Evolutionary conservation across 2,113 vertebrate genomes (phyloP), one percentile per base, ranked within the genome.

Genomic region (Choloepus hoffmanni): DNA sequence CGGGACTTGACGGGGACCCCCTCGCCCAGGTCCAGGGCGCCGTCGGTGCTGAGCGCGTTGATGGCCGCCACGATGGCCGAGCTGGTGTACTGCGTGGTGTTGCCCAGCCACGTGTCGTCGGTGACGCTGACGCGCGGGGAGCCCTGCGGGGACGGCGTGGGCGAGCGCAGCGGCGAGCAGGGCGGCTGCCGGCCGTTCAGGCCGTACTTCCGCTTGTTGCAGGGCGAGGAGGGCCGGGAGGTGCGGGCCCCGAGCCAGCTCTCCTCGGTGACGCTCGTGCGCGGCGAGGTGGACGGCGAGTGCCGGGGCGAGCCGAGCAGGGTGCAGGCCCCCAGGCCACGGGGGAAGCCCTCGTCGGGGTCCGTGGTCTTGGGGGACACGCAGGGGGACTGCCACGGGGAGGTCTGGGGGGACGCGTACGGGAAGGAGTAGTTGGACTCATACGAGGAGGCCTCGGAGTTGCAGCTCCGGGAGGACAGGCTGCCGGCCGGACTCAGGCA

Each of bases 401-500:
- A 99, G 19, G 99, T 99, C 98, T 99, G 99, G 0, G 99, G 99
- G 30, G 99, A 99, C 67, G 99, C 99, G 1, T 99, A 99, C 0
- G 99, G 99, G 97, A 99, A 99, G 0, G 99, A 99, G 97, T 99
- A 99, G 97, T 99, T 99, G 21, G 99, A 99, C 98, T 99, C 99
- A 0, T 99, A 99, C 83, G 99, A 99, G 19, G 99, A 99, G 0
- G 99, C 99, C 97, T 99, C 99, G 0, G 99, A 99, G 98, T 99
- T 99, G 96, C 99, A 99, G 98, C 99, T 99, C 93, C 99, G 99
- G 12, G 99, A 99, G 74, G 99, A 99, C 92, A 99, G 98, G 98
- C 99, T 99, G 93, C 99, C 99, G 0, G 99, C 99, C 0, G 99
- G 99, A 97, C 99, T 99, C 84, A 99, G 99, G 98, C 99, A 99